Evolutionary conservation across 2,888 invertebrate species (phyloP).

Genomic region (Fabriciana adippe): DNA sequence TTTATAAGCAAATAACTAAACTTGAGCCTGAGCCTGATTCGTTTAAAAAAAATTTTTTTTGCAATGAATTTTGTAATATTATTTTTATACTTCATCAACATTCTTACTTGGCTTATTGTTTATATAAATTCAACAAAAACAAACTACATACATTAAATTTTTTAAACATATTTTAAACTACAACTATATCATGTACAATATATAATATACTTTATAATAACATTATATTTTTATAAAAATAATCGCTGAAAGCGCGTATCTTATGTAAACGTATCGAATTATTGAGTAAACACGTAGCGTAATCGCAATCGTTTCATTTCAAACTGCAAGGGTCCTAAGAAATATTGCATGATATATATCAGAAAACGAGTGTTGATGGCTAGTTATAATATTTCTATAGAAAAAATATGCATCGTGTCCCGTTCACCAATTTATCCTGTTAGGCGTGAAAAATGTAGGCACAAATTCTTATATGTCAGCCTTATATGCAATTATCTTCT

Average conservation of each 20-base stretch:
- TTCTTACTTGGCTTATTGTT: not conserved
- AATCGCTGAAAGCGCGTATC: not conserved
- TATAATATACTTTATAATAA: not conserved
- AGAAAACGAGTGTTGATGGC: constrained; percentile 64
- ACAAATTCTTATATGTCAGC: constrained; percentile 28
- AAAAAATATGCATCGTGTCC: constrained; percentile 17
- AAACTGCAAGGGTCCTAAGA: constrained; percentile 69
- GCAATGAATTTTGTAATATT: too few species aligned
- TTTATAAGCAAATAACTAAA: too few species aligned
- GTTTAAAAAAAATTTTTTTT: too few species aligned
- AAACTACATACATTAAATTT: too few species aligned
- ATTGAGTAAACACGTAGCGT: constrained; percentile 79
- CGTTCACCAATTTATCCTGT: constrained; percentile 15
- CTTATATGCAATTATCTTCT: constrained; percentile 21
- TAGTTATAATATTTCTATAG: constrained; percentile 44
- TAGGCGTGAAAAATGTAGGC: constrained; percentile 32
- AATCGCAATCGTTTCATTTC: constrained; percentile 76
- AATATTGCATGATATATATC: constrained; percentile 67
- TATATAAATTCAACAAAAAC: not conserved
- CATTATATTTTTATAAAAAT: not conserved
- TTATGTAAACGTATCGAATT: constrained; percentile 71
- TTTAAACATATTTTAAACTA: too few species aligned
- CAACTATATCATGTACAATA: too few species aligned
- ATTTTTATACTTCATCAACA: not conserved
- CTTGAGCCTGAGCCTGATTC: too few species aligned